Base-by-base conservation (phyloP, 1,140 invertebrate species). In the Drosophila pandora region DNA sequence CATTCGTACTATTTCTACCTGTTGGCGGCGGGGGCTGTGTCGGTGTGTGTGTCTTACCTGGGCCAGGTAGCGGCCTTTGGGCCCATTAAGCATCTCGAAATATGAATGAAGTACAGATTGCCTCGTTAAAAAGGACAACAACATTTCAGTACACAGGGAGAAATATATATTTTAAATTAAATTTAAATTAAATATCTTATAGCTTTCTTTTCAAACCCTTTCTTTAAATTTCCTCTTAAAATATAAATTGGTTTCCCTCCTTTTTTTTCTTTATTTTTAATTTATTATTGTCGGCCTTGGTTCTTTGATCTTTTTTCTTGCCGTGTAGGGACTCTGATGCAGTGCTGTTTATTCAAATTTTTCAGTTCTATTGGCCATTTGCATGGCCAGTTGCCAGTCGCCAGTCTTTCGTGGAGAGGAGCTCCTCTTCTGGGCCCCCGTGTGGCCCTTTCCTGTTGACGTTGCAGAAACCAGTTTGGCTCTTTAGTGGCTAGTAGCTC, bases 101-200 rank as follows among this genome's bases (percentile, higher is more conserved):
- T 83, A 87, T 88, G 83, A 88, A 88, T 88, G 84, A 88, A 88
- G 83, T 87, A 87, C 83, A 87, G 76, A 84, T 84, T 71, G 75
- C 21, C 75, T 69, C 59, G 63, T 79, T 79, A 68, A 61, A 74
- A 73, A 79, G 75, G 69, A 60, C 76, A 74, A 69, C 57, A 64
- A 56, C 49, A n/a, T 45, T 30, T 25, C 25, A 32, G 13, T 30
- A 30, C 34, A 23, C 43, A 21, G 21, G 22, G 10, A 47, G 22
- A 47, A 22, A 21, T 41, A 4, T 12, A 17, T 17, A 17, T 17
- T 17, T 17, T 17, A 17, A 17, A 17, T n/a, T 41, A 25, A 0
- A 25, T 25, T 25, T 3, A 25, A 25, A 25, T 3, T 25, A 34
- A 34, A 9, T 2, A 8, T 21, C 8, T 45, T 45, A 45, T 8